Conservation (phyloP, 2,888 invertebrate species). For the Cryptosula pallasiana region DNA sequence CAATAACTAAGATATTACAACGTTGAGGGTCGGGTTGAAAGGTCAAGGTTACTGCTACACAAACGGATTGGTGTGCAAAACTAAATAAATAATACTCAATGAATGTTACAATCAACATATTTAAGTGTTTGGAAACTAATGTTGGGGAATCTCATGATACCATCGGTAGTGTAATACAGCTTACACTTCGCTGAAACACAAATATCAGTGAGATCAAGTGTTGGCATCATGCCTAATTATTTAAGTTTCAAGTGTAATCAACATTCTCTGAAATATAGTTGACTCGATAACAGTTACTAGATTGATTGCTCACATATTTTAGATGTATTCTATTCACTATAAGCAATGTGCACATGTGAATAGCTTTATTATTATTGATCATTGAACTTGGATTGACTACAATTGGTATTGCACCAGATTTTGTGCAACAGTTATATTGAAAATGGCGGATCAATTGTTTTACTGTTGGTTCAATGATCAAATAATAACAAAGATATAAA, state of each 20-base stretch:
- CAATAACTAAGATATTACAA: neutral
- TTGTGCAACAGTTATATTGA: no score
- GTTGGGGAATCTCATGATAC: neutral
- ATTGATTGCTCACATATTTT: no score
- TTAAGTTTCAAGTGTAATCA: no score
- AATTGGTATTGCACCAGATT: no score
- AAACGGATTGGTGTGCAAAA: neutral
- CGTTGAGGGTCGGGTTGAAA: neutral
- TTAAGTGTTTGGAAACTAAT: neutral
- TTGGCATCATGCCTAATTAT: no score
- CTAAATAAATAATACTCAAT: neutral
- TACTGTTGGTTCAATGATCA: neutral
- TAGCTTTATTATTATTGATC: no score
- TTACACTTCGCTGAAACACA: neutral
- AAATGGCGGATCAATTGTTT: no score
- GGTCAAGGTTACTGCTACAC: neutral
- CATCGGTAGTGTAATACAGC: neutral
- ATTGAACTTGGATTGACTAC: no score
- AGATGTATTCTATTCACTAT: no score
- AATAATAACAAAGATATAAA: neutral
- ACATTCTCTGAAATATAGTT: no score
- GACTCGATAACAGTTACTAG: no score
- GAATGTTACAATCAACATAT: neutral
- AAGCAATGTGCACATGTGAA: no score
- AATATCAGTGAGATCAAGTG: neutral